These are phyloP conservation scores for Liasis olivaceus DNA, from an alignment of 2,797 vertebrate genomes.

Conservation along the genomic window DNA sequence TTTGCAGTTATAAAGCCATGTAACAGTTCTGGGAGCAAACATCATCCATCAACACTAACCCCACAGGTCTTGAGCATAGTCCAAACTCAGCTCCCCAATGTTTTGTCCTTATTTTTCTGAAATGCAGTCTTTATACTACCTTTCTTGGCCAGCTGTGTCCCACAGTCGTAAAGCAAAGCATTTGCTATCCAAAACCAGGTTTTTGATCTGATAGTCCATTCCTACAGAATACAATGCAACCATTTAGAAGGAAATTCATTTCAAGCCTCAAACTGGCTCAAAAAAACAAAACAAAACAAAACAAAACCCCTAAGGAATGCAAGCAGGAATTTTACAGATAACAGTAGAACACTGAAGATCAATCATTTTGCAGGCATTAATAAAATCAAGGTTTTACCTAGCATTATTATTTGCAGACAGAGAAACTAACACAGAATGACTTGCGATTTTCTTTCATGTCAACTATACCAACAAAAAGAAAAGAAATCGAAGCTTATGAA, in stretches of 20 bases:
- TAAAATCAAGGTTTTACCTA: background rate
- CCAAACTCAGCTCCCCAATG: background rate
- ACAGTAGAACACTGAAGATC: background rate
- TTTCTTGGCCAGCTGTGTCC: slow-evolving; percentile 97
- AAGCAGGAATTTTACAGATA: background rate
- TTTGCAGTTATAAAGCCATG: background rate
- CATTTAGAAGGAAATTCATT: background rate
- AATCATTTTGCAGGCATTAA: background rate
- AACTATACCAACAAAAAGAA: background rate
- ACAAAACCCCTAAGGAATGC: background rate
- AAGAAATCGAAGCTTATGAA: background rate
- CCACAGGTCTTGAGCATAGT: slow-evolving; percentile 7
- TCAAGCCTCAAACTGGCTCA: background rate
- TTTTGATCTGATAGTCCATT: slow-evolving; percentile 86
- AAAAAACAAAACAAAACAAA: background rate
- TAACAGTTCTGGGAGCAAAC: background rate
- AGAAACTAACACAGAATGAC: background rate
- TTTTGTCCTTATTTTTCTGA: background rate
- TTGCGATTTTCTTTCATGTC: background rate
- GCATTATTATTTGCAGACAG: background rate
- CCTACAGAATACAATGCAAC: slow-evolving; percentile 74
- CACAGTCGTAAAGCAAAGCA: slow-evolving; percentile 84
- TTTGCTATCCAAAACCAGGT: slow-evolving; percentile 80
- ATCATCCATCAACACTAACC: slow-evolving; percentile 34
- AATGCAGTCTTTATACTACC: slow-evolving; percentile 67